phyloP scores from a whole-genome alignment of 2,888 invertebrate genomes.

The Chesias legatella region DNA sequence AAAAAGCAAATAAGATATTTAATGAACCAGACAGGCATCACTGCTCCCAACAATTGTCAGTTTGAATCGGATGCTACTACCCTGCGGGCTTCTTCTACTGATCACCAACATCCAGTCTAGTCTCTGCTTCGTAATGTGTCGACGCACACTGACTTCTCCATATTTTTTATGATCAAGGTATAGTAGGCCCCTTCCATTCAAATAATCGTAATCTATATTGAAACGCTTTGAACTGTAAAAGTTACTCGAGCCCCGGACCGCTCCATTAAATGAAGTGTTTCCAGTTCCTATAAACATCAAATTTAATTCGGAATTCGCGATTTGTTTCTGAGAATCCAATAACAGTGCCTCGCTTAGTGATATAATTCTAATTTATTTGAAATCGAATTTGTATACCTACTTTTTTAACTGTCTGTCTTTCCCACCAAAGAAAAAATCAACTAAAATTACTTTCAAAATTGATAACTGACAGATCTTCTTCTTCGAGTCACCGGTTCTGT shows the following conservation, averaged over 20 bases:
- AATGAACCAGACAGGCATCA: too few relatives aligned
- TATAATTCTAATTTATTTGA: constrained; percentile 55
- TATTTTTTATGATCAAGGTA: too few relatives aligned
- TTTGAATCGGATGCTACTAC: too few relatives aligned
- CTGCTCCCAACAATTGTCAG: too few relatives aligned
- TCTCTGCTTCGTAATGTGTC: too few relatives aligned
- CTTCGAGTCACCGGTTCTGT: too few relatives aligned
- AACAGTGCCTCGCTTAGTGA: constrained; percentile 48
- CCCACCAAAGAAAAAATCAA: background rate
- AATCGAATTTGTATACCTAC: constrained; percentile 41
- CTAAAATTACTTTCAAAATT: too few relatives aligned
- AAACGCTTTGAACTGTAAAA: constrained; percentile 27
- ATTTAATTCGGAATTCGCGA: constrained; percentile 45
- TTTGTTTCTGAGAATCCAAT: constrained; percentile 53
- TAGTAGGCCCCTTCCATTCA: constrained; percentile 6
- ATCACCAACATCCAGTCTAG: too few relatives aligned
- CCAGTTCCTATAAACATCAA: constrained; percentile 38
- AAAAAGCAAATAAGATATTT: too few relatives aligned
- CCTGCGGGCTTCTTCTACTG: too few relatives aligned
- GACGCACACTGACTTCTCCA: too few relatives aligned
- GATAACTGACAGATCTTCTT: too few relatives aligned
- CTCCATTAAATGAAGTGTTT: constrained; percentile 40
- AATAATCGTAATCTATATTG: constrained; percentile 16
- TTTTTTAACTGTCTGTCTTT: constrained; percentile 27
- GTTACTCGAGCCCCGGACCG: constrained; percentile 26